Conservation (phyloP, 2,888 invertebrate species). For the Sturmia bella region DNA sequence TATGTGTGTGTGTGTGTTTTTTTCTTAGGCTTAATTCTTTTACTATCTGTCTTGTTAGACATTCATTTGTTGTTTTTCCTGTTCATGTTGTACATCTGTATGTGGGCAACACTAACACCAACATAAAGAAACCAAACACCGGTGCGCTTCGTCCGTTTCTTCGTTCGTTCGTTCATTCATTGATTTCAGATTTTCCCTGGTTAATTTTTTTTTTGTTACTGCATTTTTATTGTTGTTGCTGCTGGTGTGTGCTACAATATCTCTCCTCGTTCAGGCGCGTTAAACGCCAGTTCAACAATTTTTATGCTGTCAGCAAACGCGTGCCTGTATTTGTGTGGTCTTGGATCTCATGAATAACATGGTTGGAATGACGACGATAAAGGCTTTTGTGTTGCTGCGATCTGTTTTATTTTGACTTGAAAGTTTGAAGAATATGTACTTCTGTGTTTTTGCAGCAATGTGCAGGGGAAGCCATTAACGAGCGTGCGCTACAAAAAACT, state of each 20-base stretch:
- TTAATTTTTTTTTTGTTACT: neutral
- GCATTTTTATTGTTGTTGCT: constrained; percentile 37
- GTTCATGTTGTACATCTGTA: constrained; percentile 37
- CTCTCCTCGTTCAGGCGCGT: constrained; percentile 81
- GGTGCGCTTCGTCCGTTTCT: constrained; percentile 21
- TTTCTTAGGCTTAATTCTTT: constrained; percentile 34
- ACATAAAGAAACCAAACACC: constrained; percentile 41
- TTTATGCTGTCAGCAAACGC: constrained; percentile 82
- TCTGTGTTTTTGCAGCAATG: constrained; percentile 30
- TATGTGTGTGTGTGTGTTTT: constrained; percentile 3
- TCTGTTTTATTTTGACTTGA: constrained; percentile 16
- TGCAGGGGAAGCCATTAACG: constrained; percentile 43
- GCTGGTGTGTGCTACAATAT: constrained; percentile 74
- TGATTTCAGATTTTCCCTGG: constrained; percentile 41
- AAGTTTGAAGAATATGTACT: constrained; percentile 36
- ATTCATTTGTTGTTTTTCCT: constrained; percentile 41
- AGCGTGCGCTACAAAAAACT: constrained; percentile 20
- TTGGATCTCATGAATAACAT: constrained; percentile 72
- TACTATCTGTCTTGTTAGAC: constrained; percentile 63
- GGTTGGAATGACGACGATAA: constrained; percentile 54
- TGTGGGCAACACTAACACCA: constrained; percentile 43
- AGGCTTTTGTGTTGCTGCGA: constrained; percentile 74
- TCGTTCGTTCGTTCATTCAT: constrained; percentile 53
- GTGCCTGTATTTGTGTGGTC: constrained; percentile 83
- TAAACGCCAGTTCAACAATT: constrained; percentile 82